phyloP scores from a whole-genome alignment of 2,797 vertebrate species.

The Hyperoplus lanceolatus region DNA sequence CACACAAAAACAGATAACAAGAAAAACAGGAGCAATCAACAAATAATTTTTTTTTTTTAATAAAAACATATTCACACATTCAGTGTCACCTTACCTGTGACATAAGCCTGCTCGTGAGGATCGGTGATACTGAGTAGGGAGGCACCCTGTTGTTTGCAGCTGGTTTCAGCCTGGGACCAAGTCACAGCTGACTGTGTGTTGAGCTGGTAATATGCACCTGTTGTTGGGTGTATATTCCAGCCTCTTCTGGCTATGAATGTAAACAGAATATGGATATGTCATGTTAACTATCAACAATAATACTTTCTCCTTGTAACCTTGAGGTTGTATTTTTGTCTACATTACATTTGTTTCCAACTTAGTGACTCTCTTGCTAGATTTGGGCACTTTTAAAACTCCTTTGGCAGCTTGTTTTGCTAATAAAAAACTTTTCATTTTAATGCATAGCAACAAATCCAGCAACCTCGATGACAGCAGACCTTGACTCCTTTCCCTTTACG shows the following conservation, averaged over 20 bases:
- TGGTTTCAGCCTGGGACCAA: slow-evolving; percentile 91
- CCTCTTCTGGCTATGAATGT: slow-evolving; percentile 79
- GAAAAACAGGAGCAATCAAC: no score
- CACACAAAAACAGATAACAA: no score
- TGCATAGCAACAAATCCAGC: background rate
- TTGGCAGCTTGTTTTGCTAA: background rate
- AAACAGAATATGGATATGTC: slow-evolving; percentile 3
- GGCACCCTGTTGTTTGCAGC: slow-evolving; percentile 90
- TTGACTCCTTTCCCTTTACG: background rate
- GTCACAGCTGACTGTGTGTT: slow-evolving; percentile 87
- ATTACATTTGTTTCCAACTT: background rate
- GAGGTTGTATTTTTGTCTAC: background rate
- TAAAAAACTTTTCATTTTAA: background rate
- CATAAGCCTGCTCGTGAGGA: slow-evolving; percentile 87
- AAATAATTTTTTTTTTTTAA: no score
- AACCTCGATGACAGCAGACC: background rate
- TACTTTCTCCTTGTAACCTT: background rate
- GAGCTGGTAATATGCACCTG: slow-evolving; percentile 87
- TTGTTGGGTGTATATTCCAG: slow-evolving; percentile 86
- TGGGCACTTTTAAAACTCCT: background rate
- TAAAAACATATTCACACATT: background rate
- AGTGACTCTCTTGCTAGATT: background rate
- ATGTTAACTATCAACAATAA: background rate
- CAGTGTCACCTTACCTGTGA: slow-evolving; percentile 84
- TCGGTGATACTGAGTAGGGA: slow-evolving; percentile 89